Conservation (phyloP, 2,797 vertebrate genomes). For the Phyllotis vaccarum region DNA sequence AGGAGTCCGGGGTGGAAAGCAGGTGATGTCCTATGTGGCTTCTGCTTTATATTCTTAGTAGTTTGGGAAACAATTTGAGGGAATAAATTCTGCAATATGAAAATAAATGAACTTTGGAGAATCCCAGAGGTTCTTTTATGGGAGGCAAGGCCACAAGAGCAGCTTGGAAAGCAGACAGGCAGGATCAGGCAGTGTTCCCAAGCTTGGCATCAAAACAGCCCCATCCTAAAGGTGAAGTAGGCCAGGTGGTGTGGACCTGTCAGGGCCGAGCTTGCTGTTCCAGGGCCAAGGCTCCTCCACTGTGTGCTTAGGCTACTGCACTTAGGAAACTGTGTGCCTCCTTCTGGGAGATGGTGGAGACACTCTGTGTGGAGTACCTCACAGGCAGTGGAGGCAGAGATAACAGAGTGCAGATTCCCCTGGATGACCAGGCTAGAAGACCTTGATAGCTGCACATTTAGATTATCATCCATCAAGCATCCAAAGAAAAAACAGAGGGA, state of each 20-base stretch:
- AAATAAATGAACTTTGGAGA: neutral
- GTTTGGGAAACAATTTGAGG: neutral
- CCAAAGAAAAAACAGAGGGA: neutral
- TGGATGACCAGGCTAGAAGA: neutral
- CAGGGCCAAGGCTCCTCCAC: neutral
- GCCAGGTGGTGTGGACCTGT: fast-evolving
- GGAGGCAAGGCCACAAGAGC: neutral
- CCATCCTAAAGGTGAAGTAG: neutral
- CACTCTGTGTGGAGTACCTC: neutral
- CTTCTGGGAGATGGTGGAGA: neutral
- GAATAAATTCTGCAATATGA: neutral
- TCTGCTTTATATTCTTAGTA: neutral
- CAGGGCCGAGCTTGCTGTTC: neutral
- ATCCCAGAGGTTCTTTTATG: neutral
- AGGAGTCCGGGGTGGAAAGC: neutral
- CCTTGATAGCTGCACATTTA: neutral
- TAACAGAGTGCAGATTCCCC: neutral
- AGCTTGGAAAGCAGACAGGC: neutral
- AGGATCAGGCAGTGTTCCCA: neutral
- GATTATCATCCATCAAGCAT: neutral
- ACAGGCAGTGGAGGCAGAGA: neutral
- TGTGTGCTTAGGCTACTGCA: fast-evolving
- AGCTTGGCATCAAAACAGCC: neutral
- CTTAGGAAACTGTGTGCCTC: neutral
- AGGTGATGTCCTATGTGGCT: neutral